These are phyloP conservation scores for Hippopotamus amphibius DNA, from an alignment of 2,113 vertebrate species.

Conservation along the genomic window DNA sequence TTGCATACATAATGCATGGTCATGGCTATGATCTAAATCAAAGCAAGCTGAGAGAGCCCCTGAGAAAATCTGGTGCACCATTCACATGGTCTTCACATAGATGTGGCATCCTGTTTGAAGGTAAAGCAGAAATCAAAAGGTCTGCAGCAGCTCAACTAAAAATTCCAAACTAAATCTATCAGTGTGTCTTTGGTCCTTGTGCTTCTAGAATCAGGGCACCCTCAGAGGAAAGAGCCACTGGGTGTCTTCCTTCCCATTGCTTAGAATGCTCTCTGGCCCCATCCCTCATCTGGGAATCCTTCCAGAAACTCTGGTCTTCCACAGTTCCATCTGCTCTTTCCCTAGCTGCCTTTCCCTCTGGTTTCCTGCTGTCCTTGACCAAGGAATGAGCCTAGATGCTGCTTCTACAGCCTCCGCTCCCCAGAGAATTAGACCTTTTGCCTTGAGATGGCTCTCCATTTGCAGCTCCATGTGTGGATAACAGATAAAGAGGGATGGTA, in stretches of 20 bases:
- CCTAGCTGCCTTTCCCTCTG: background rate
- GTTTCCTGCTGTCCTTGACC: background rate
- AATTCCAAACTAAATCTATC: background rate
- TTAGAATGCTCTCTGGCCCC: background rate
- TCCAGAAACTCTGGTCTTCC: conserved; percentile 56
- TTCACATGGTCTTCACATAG: background rate
- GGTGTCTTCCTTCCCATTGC: background rate
- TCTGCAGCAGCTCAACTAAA: background rate
- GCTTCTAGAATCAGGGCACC: background rate
- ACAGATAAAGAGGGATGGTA: conserved; percentile 12
- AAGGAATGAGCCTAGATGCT: background rate
- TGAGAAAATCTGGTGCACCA: background rate
- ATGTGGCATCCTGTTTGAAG: background rate
- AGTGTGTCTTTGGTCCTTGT: background rate
- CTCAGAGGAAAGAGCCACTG: background rate
- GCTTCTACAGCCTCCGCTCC: background rate
- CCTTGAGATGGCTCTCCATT: conserved; percentile 11
- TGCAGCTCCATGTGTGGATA: background rate
- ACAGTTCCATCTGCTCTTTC: conserved; percentile 38
- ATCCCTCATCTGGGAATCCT: conserved; percentile 34
- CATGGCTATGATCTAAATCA: conserved; percentile 6
- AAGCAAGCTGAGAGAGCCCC: background rate
- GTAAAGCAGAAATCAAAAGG: background rate
- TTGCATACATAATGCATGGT: background rate
- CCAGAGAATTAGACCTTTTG: background rate